Base-by-base conservation (phyloP, 2,797 vertebrate species). In the Discoglossus pictus region DNA sequence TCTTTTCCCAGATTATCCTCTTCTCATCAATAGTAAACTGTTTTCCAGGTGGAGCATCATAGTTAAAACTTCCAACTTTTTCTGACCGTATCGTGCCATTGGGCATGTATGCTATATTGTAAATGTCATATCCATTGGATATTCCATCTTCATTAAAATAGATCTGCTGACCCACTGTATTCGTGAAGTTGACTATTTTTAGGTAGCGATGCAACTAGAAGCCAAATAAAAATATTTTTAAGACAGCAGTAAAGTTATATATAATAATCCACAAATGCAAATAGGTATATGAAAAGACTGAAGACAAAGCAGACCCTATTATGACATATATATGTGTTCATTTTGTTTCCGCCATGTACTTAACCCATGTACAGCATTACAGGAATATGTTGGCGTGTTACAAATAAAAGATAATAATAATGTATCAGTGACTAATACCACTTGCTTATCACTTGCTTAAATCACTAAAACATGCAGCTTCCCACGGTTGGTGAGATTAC, bases 91-190 rank as follows among this genome's bases (percentile, higher is more conserved):
- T 16, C 24, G 55, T 42, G 2, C 55, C 21, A 39, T 59, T 44
- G 7, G 55, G 39, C 23, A 59, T 16, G 25, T 44, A 59, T 16
- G 34, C 39, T 9, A 59, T 7, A 27, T 59, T 59, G 17, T 59
- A 59, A 43, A 59, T 42, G 18, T 59, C 55, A 44, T 59, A 59
- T 20, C 16, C 24, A 6, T 6, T 18, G n/a, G 55, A 34, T 6
- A 59, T 59, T 44, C 34, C 55, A 31, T 59, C 23, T 8, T 59
- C 7, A 6, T 44, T 43, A 31, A 59, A 59, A 31, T 59, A 44
- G 7, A 44, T 44, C 9, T 20, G 6, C 8, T 59, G 35, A 2
- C 39, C 55, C 39, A 59, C 12, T 20, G 24, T 40, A 21, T 44
- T 59, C 11, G 25, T 27, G 15, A 59, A 59, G 20, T 44, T 18